A percentile compares a stretch with the other conserved stretches of the same genome.
Evolutionary conservation across 2,797 vertebrate genomes (phyloP).

Genomic region (Coregonus ussuriensis): DNA sequence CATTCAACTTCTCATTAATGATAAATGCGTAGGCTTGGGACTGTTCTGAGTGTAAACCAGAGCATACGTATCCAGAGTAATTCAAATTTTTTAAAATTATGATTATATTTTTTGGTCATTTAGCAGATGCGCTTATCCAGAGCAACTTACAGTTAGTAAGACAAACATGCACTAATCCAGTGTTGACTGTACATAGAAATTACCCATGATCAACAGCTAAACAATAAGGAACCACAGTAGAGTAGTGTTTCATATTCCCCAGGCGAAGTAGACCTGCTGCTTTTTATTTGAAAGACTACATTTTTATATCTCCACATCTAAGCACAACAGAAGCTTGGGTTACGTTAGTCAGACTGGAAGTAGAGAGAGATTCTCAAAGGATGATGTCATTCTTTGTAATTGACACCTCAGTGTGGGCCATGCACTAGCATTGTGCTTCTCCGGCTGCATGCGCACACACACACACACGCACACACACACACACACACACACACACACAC

Average conservation of each 20-base stretch:
- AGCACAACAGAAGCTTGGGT: constrained; percentile 14
- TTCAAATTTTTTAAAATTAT: background rate
- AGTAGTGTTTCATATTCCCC: background rate
- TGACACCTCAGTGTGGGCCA: constrained; percentile 18
- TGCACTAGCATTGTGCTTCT: constrained; percentile 29
- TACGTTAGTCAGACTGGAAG: constrained; percentile 19
- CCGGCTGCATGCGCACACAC: background rate
- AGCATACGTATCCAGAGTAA: background rate
- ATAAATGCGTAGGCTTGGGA: background rate
- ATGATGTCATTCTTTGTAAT: constrained; percentile 44
- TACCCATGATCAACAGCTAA: background rate
- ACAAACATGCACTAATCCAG: no score
- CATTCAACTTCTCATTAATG: background rate
- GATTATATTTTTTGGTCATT: no score
- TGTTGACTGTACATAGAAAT: background rate
- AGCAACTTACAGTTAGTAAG: no score
- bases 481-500: no score
- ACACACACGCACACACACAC: no score
- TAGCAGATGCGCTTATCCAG: no score
- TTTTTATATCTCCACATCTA: background rate
- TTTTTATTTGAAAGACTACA: background rate
- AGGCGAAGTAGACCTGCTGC: background rate
- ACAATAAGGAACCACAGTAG: background rate
- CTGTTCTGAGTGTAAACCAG: background rate
- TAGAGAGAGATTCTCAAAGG: constrained; percentile 6